Evolutionary conservation across 2,888 invertebrate genomes (phyloP), one percentile per base, ranked within the genome.

Genomic region (Heliconius ismenius): DNA sequence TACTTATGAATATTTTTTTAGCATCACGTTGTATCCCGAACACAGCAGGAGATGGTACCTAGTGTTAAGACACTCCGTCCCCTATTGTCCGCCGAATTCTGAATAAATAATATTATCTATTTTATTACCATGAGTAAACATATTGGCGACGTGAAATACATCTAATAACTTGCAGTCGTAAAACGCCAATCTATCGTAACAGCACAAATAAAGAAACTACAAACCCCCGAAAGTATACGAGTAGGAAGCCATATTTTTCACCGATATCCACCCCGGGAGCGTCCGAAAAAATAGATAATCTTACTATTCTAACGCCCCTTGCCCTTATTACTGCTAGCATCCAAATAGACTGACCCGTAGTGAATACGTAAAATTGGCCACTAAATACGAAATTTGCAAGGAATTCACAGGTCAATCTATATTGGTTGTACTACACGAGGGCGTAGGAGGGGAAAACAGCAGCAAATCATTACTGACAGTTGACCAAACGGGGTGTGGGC

Each of bases 401-500:
- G 58, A 73, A 72, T 75, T 74, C 39, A 63, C 6, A 80, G 89
- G 79, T 88, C 87, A 78, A 63, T 9, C 2, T 81, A 82, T 76
- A 77, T 69, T 89, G 87, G 91, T 78, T 76, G 77, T 77, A 83
- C 76, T 82, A 73, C 79, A 84, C 83, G 93, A 89, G 92, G 93
- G 93, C 91, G 93, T 89, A 87, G 81, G 86, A 90, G 88, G 91
- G 83, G 91, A 90, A 89, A 90, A 85, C 73, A 86, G 89, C 89
- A 91, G 93, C 94, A 94, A 94, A 94, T 94, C 94, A 94, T 94
- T 93, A 92, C 92, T 94, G 94, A 94, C 94, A 94, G 94, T 93
- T 94, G 94, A 94, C 94, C 94, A 93, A 89, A 90, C 89, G 91
- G 94, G 93, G 93, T 89, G 90, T 86, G 88, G 83, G 84, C 91